Percentiles rank a stretch among this genome's conserved stretches.
These are phyloP conservation scores for Lasioglossum malachurum DNA, from an alignment of 2,888 invertebrate species.

Conservation along the genomic window DNA sequence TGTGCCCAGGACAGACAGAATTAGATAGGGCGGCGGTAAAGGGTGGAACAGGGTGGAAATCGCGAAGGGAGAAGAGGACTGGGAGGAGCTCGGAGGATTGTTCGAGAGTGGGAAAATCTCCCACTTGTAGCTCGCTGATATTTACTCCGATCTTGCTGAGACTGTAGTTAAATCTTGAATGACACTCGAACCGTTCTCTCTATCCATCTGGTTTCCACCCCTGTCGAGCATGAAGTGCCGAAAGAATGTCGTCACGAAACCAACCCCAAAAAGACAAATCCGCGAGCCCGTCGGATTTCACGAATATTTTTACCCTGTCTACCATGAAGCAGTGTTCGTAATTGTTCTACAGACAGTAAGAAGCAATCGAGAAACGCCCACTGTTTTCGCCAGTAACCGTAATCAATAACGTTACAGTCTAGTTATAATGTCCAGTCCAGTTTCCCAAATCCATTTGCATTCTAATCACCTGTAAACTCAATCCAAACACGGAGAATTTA, in stretches of 20 bases:
- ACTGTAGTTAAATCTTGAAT: constrained; percentile 79
- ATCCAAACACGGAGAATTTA: constrained; percentile 27
- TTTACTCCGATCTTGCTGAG: constrained; percentile 78
- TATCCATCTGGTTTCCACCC: constrained; percentile 53
- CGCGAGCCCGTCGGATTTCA: not conserved
- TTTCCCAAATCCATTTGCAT: constrained; percentile 45
- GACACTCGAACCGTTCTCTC: constrained; percentile 70
- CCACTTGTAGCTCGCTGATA: constrained; percentile 83
- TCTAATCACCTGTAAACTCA: constrained; percentile 36
- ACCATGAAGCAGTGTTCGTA: not conserved
- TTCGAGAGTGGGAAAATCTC: constrained; percentile 79
- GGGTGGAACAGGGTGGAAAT: constrained; percentile 44
- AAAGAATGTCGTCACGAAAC: constrained; percentile 39
- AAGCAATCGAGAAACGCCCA: not conserved
- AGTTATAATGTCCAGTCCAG: constrained; percentile 22
- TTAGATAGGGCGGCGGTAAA: constrained; percentile 43
- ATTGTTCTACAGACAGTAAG: not conserved
- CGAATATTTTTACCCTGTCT: not conserved
- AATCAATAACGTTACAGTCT: constrained; percentile 16
- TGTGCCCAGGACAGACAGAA: constrained; percentile 41
- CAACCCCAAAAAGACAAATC: constrained; percentile 25
- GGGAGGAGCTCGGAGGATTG: constrained; percentile 58
- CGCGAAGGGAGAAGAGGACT: constrained; percentile 44
- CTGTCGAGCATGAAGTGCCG: constrained; percentile 33
- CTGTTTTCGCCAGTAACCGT: not conserved